Conservation (phyloP, 2,113 vertebrate genomes). For the Nycticryphes semicollaris region DNA sequence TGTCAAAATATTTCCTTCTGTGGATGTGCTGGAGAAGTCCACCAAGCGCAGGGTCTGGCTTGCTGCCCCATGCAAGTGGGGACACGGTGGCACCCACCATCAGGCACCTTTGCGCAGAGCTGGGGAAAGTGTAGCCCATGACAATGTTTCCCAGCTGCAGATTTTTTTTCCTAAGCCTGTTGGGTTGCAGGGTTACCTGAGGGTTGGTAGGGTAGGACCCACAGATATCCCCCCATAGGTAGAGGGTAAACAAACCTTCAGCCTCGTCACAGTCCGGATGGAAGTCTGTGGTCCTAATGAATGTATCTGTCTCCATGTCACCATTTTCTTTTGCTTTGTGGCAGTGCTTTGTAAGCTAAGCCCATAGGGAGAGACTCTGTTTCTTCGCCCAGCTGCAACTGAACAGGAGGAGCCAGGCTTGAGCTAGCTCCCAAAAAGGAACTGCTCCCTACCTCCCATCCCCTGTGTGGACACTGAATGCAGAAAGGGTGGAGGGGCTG, state of each 20-base stretch:
- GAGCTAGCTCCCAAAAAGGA: background rate
- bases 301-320: background rate
- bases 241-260: background rate
- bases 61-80: accelerated
- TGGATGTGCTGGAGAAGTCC: background rate
- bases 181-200: background rate
- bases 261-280: background rate
- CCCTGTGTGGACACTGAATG: accelerated
- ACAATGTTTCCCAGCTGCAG: background rate
- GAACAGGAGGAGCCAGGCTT: background rate
- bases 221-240: background rate
- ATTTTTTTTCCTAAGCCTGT: background rate
- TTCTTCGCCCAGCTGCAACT: background rate
- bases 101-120: background rate
- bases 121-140: accelerated
- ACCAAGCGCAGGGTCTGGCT: background rate
- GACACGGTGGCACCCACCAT: background rate
- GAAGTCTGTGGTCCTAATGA: background rate
- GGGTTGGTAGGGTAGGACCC: background rate
- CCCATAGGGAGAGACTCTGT: background rate
- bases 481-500: background rate
- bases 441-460: background rate
- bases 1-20: background rate
- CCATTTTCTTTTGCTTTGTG: background rate
- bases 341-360: background rate